Evolutionary conservation across 2,888 invertebrate genomes (phyloP).

Genomic region (Lasioglossum morio): DNA sequence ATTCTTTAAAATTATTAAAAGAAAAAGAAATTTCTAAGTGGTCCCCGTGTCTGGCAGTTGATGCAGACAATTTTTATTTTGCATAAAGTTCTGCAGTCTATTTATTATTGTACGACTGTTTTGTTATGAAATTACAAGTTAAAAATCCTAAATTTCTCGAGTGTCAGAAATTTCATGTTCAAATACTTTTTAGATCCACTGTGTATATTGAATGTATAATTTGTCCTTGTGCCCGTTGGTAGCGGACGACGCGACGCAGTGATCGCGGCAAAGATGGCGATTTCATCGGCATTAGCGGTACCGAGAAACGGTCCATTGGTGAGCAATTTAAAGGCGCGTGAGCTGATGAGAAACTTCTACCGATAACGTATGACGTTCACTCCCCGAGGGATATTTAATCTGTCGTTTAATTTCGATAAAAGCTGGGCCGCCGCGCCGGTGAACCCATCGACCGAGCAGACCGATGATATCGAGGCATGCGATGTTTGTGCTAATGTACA

Average conservation of each 20-base stretch:
- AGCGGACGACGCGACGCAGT: background rate
- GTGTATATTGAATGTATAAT: background rate
- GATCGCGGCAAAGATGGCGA: conserved; percentile 17
- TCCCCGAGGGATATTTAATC: conserved; percentile 57
- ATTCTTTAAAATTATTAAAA: no score
- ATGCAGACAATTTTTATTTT: no score
- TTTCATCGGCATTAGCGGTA: conserved; percentile 28
- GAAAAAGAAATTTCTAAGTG: no score
- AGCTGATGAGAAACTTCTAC: conserved; percentile 46
- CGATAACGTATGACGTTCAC: conserved; percentile 20
- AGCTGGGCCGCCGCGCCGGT: conserved; percentile 30
- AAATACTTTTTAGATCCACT: background rate
- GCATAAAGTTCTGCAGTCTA: no score
- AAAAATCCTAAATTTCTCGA: background rate
- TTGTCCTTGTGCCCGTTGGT: background rate
- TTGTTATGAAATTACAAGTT: background rate
- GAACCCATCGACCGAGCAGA: conserved; percentile 27
- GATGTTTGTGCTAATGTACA: conserved; percentile 59
- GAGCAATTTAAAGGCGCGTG: conserved; percentile 40
- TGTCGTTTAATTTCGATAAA: conserved; percentile 66
- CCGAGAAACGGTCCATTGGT: conserved; percentile 21
- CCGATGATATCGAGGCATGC: conserved; percentile 52
- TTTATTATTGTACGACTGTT: background rate
- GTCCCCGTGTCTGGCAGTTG: no score
- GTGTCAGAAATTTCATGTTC: background rate